Evolutionary conservation across 2,113 vertebrate species (phyloP).

Genomic region (Grantiella picta): DNA sequence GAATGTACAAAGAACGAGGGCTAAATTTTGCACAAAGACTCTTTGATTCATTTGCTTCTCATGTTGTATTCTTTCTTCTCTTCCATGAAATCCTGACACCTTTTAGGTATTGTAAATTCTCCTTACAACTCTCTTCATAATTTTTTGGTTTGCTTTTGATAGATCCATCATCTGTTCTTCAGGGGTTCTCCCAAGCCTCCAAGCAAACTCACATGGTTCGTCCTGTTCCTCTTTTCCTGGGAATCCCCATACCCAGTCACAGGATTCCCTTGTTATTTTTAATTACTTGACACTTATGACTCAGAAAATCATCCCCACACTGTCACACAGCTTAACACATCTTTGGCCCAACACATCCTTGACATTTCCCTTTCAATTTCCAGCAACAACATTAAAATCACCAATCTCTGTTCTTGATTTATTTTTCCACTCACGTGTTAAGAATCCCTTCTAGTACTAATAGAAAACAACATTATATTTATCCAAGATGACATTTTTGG

Average conservation of each 20-base stretch:
- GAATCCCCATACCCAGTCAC: rapidly evolving
- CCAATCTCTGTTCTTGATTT: neutral
- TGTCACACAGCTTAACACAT: neutral
- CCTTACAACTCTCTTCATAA: neutral
- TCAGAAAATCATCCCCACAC: neutral
- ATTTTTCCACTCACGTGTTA: neutral
- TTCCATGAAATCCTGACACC: neutral
- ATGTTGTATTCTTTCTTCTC: neutral
- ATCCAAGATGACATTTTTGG: neutral
- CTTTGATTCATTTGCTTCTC: neutral
- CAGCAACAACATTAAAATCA: neutral
- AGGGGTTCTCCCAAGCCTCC: neutral
- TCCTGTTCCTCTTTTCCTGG: neutral
- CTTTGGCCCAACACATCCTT: neutral
- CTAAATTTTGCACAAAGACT: neutral
- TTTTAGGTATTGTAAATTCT: neutral
- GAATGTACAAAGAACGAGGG: neutral
- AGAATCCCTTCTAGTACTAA: neutral
- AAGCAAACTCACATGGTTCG: neutral
- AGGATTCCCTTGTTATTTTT: neutral
- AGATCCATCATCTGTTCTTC: neutral
- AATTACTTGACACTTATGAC: neutral
- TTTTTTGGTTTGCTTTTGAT: neutral
- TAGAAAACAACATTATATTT: neutral
- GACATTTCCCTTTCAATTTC: neutral